phyloP scores from a whole-genome alignment of 35 echinoderm and acorn worm genomes.

The Apostichopus japonicus region DNA sequence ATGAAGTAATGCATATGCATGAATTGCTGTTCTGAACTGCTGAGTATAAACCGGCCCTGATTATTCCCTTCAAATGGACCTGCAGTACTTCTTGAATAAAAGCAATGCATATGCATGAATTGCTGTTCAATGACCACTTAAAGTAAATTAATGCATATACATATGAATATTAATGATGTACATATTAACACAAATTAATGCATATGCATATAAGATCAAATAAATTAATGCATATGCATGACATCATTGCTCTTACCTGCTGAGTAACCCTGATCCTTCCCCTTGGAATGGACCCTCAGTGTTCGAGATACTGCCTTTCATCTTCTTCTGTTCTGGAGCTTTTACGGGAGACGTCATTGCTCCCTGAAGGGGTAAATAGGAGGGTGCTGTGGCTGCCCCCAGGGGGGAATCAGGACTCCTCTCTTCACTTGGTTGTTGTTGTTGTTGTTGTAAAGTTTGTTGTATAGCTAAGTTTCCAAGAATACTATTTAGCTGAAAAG shows the following conservation, averaged over 20 bases:
- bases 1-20: too few species aligned
- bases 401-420: slow-evolving; percentile 15
- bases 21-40: too few species aligned
- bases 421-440: slow-evolving; percentile 45
- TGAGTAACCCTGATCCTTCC: slow-evolving; percentile 76
- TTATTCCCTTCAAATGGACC: too few species aligned
- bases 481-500: slow-evolving; percentile 72
- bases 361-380: slow-evolving; percentile 47
- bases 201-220: too few species aligned
- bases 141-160: too few species aligned
- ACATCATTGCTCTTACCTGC: slow-evolving; percentile 49
- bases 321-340: slow-evolving; percentile 32
- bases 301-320: slow-evolving; percentile 78
- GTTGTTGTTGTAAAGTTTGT: background rate
- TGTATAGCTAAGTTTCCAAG: slow-evolving; percentile 84
- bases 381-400: slow-evolving; percentile 1
- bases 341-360: slow-evolving; percentile 44
- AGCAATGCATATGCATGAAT: too few species aligned
- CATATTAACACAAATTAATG: too few species aligned
- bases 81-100: too few species aligned
- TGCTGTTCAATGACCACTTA: too few species aligned
- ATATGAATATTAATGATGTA: too few species aligned
- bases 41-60: too few species aligned
- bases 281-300: slow-evolving; percentile 83
- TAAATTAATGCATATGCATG: too few species aligned